Percentiles rank a stretch among this genome's conserved stretches.
phyloP scores from a whole-genome alignment of 2,888 invertebrate genomes.

The Acrocyrtus sp. region DNA sequence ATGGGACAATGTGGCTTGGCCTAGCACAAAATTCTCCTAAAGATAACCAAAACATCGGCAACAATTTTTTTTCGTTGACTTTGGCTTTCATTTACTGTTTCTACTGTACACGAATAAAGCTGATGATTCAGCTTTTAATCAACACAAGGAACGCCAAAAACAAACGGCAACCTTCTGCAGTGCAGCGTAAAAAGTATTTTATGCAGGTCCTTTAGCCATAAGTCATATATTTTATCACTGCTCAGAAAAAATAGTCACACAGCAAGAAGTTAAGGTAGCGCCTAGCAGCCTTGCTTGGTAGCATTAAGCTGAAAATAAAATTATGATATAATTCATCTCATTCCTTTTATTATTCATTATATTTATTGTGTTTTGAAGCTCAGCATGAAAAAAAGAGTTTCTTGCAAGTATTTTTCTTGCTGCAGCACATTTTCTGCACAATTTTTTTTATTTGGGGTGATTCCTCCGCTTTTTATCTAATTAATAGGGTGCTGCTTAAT shows the following conservation, averaged over 20 bases:
- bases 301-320: too few relatives aligned
- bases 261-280: not conserved
- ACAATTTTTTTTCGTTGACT: not conserved
- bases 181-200: too few relatives aligned
- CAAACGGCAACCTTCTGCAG: not conserved
- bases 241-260: not conserved
- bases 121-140: too few relatives aligned
- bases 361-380: too few relatives aligned
- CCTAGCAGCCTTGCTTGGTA: not conserved
- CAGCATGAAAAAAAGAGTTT: too few relatives aligned
- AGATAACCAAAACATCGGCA: conserved; percentile 19
- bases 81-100: too few relatives aligned
- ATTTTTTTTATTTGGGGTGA: not conserved
- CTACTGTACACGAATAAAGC: too few relatives aligned
- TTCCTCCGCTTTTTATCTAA: not conserved
- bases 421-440: conserved; percentile 1
- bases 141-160: too few relatives aligned
- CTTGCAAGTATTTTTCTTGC: too few relatives aligned
- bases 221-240: not conserved
- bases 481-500: not conserved
- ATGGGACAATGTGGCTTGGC: conserved; percentile 8
- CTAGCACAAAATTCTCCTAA: not conserved
- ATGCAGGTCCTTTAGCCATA: too few relatives aligned
- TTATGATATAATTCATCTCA: conserved; percentile 11
- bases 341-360: not conserved